These are phyloP conservation scores for Phoxinus dragarum DNA, from an alignment of 2,797 vertebrate genomes.

Conservation along the genomic window DNA sequence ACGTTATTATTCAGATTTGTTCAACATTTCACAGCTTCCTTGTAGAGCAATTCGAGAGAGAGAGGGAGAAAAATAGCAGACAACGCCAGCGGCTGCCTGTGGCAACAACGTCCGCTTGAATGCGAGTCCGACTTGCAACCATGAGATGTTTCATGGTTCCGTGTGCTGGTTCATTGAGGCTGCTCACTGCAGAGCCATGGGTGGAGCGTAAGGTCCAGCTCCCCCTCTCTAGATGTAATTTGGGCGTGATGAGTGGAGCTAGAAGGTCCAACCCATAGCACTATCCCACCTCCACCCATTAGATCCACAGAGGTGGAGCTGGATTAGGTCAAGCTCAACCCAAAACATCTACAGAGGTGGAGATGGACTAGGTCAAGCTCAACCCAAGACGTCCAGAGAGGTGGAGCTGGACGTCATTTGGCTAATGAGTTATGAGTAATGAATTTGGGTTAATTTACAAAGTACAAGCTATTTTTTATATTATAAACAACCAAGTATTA, in stretches of 20 bases:
- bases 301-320: neutral
- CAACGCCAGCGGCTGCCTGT: conserved; percentile 48
- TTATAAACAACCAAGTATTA: neutral
- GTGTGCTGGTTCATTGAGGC: neutral
- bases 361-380: too few relatives aligned
- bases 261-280: neutral
- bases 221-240: neutral
- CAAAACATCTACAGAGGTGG: too few relatives aligned
- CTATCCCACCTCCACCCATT: neutral
- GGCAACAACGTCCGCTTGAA: conserved; percentile 46
- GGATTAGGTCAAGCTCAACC: too few relatives aligned
- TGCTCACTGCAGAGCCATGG: neutral
- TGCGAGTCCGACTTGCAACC: conserved; percentile 15
- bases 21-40: neutral
- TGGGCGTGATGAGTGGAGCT: neutral
- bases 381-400: too few relatives aligned
- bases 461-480: fast-evolving
- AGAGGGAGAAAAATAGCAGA: neutral
- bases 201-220: too few relatives aligned
- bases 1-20: neutral
- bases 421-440: too few relatives aligned
- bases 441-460: neutral
- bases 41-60: neutral
- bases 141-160: conserved; percentile 30
- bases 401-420: neutral